phyloP scores from a whole-genome alignment of 1,140 invertebrate species.

The Pristionchus pacificus region DNA sequence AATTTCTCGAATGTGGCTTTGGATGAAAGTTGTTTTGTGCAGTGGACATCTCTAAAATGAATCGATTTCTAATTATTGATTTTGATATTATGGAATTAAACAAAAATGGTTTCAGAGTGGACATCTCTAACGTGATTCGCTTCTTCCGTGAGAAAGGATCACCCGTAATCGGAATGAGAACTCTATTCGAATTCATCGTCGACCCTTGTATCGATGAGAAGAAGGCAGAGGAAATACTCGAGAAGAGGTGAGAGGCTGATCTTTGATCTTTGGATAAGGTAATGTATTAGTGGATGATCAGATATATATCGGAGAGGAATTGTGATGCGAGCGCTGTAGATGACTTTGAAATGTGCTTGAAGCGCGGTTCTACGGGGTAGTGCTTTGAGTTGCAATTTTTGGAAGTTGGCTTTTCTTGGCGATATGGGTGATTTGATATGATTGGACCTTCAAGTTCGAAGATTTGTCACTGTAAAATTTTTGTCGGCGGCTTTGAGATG shows the following conservation, averaged over 20 bases:
- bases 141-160: conserved; percentile 72
- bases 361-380: too few relatives aligned
- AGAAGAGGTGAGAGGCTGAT: conserved; percentile 65
- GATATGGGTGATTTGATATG: too few relatives aligned
- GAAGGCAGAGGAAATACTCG: conserved; percentile 16
- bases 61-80: background rate
- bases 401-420: too few relatives aligned
- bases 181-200: conserved; percentile 92
- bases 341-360: too few relatives aligned
- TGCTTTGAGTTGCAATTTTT: too few relatives aligned
- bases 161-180: conserved; percentile 79
- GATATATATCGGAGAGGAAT: too few relatives aligned
- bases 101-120: background rate
- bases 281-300: background rate
- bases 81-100: background rate
- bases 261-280: conserved; percentile 64
- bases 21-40: background rate
- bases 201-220: conserved; percentile 73
- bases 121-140: background rate
- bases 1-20: too few relatives aligned
- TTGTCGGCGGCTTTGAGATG: too few relatives aligned
- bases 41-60: background rate
- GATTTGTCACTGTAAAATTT: too few relatives aligned
- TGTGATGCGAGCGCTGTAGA: too few relatives aligned
- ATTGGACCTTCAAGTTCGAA: too few relatives aligned